Percentiles rank a stretch among this genome's conserved stretches.
These are phyloP conservation scores for Ctenopoma kingsleyae DNA, from an alignment of 2,797 vertebrate genomes.

Conservation along the genomic window DNA sequence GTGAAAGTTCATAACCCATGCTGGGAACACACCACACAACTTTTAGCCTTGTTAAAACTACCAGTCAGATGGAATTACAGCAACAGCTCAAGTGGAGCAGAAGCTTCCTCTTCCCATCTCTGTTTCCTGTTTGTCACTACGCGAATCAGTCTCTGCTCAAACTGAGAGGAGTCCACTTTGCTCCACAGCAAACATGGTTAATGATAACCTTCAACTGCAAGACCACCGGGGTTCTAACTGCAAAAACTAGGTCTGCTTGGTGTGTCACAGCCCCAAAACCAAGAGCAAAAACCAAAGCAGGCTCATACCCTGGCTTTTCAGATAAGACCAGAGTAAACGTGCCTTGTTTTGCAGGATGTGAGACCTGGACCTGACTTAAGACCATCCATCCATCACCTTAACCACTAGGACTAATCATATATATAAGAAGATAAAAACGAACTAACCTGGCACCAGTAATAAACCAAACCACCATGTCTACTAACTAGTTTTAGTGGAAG, in stretches of 20 bases:
- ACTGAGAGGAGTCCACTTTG: too few relatives aligned
- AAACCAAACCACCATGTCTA: neutral
- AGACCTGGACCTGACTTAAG: neutral
- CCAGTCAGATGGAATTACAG: neutral
- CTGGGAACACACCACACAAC: slow-evolving; percentile 7
- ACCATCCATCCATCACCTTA: too few relatives aligned
- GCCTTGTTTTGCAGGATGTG: too few relatives aligned
- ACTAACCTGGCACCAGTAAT: neutral
- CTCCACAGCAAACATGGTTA: too few relatives aligned
- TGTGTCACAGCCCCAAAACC: too few relatives aligned
- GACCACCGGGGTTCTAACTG: too few relatives aligned
- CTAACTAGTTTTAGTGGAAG: neutral
- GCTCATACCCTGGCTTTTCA: neutral
- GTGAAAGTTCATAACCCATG: neutral
- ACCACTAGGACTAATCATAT: too few relatives aligned
- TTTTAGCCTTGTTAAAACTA: neutral
- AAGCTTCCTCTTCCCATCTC: too few relatives aligned
- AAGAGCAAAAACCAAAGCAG: too few relatives aligned
- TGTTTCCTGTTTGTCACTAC: neutral
- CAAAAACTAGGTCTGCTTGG: too few relatives aligned
- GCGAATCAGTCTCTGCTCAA: neutral
- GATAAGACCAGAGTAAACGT: too few relatives aligned
- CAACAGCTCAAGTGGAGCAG: neutral
- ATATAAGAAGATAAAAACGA: neutral
- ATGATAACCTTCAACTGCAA: too few relatives aligned